These are phyloP conservation scores for Sitta europaea DNA, from an alignment of 2,113 vertebrate genomes.

Conservation along the genomic window DNA sequence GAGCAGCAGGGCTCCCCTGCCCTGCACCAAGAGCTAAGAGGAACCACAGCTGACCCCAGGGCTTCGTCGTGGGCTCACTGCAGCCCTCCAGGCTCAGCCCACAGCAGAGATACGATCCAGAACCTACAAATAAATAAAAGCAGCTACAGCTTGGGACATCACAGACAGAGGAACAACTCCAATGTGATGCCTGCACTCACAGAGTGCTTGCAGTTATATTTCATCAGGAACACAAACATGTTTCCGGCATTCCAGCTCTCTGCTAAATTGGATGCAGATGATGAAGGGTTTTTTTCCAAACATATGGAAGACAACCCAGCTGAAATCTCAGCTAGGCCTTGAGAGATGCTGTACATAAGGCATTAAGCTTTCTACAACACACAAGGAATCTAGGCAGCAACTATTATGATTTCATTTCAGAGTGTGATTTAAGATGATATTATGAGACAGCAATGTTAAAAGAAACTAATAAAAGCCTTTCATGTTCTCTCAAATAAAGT, in stretches of 20 bases:
- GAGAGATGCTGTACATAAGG: not conserved
- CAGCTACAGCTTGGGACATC: not conserved
- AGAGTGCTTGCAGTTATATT: not conserved
- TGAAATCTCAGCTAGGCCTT: not conserved
- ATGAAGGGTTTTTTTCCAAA: not conserved
- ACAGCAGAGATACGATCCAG: accelerated
- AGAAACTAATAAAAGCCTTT: constrained; percentile 34
- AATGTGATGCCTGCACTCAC: not conserved
- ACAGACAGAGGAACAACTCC: not conserved
- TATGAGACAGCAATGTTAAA: not conserved
- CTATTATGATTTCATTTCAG: not conserved
- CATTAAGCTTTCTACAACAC: constrained; percentile 2
- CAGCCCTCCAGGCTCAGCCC: not conserved
- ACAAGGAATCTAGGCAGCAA: not conserved
- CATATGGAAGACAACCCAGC: not conserved
- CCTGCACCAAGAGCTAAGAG: not conserved
- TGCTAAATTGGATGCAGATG: constrained; percentile 39
- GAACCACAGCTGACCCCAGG: not conserved
- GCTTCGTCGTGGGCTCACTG: accelerated
- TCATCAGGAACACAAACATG: not conserved
- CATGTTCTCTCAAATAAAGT: constrained; percentile 29
- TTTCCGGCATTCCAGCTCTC: constrained; percentile 1
- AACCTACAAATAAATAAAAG: not conserved
- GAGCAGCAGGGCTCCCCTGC: not conserved
- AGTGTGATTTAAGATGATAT: constrained; percentile 20